Base-by-base conservation (phyloP, 1,140 invertebrate species). In the Lordiphosa stackelbergi region DNA sequence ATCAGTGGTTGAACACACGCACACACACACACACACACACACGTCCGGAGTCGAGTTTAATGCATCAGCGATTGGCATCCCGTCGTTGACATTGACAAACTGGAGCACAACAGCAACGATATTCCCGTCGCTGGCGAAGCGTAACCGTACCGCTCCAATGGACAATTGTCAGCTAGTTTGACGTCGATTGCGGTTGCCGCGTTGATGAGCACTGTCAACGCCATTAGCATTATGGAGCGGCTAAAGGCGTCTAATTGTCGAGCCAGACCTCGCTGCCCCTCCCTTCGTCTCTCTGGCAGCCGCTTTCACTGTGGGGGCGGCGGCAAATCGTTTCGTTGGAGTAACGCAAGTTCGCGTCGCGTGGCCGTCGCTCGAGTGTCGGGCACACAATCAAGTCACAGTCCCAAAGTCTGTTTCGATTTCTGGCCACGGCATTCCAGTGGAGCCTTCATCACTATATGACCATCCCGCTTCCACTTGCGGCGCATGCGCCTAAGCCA, bases 211-310 rank as follows among this genome's bases (percentile, higher is more conserved):
- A 70, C 73, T 85, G 84, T 86, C 85, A 86, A 81, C 85, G 85
- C 85, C 84, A 86, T 78, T 85, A 85, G 85, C 72, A 85, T 78
- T 85, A 85, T 81, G 74, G 74, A 65, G 57, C 68, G 53, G 42
- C 66, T 85, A 77, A 85, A 81, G 77, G 72, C 72, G 81, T 77
- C 83, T 85, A 85, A 85, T 85, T 83, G 75, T 65, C 56, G 43
- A 22, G 47, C 51, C 42, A 65, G 52, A 51, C 45, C 63, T 37
- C 55, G 38, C 38, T 8, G 9, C 41, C 41, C 42, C 58, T 43
- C 36, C 24, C 35, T 9, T 19, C 37, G 36, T 28, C 45, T 40
- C 11, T 43, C 16, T 38, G 8, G 9, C 9, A 47, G 16, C 24
- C 16, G 10, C 22, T 19, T 34, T 31, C 6, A 16, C 8, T 31